Conservation (phyloP, 2,797 vertebrate genomes). For the Odontamblyopus rebecca region DNA sequence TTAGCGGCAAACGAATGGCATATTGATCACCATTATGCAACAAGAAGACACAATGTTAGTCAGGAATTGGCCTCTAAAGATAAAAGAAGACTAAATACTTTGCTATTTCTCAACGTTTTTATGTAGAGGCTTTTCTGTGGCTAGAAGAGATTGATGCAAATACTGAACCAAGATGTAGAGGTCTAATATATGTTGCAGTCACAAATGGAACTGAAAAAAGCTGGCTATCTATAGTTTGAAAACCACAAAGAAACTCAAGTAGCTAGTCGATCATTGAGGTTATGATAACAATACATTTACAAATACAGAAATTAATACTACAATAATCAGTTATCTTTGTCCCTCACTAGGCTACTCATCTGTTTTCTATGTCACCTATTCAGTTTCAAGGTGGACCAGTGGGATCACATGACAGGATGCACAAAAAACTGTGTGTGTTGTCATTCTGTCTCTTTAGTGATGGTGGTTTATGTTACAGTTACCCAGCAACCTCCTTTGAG, state of each 20-base stretch:
- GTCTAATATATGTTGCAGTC: not conserved
- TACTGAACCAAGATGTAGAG: not conserved
- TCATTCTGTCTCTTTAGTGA: conserved; percentile 24
- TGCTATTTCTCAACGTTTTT: not conserved
- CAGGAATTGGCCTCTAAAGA: conserved; percentile 2
- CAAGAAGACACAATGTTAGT: conserved; percentile 15
- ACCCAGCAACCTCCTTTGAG: conserved; percentile 67
- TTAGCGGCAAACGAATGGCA: conserved; percentile 24
- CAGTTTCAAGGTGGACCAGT: conserved; percentile 47
- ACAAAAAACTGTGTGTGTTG: conserved; percentile 26
- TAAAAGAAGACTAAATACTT: not conserved
- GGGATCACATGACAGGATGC: conserved; percentile 48
- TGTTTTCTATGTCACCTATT: conserved; percentile 37
- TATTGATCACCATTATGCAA: conserved; percentile 39
- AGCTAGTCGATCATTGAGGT: not conserved
- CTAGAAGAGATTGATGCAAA: too few species aligned
- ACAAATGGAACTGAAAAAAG: too few species aligned
- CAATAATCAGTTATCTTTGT: not conserved
- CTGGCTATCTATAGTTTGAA: not conserved
- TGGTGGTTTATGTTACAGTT: conserved; percentile 60
- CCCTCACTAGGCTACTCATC: conserved; percentile 16
- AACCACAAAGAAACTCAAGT: not conserved
- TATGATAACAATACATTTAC: not conserved
- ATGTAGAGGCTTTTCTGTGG: not conserved
- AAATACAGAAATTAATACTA: not conserved